phyloP scores from a whole-genome alignment of 1,140 invertebrate species.

The Stegodyphus mimosarum region DNA sequence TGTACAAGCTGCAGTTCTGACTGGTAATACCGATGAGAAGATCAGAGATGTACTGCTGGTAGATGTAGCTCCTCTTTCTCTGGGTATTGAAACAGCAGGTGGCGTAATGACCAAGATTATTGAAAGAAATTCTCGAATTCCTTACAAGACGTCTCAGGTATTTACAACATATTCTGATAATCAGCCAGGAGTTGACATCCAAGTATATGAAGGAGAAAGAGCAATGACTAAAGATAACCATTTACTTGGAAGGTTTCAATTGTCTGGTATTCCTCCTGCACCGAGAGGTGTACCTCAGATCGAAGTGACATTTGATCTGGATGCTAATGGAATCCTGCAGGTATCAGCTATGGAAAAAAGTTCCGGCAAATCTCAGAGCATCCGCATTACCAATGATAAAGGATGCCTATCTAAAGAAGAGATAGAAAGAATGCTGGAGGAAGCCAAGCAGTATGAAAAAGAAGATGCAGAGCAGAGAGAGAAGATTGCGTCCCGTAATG shows the following conservation, averaged over 20 bases:
- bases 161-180: slow-evolving; percentile 97
- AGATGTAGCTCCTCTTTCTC: slow-evolving; percentile 75
- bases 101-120: slow-evolving; percentile 76
- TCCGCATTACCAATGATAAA: slow-evolving; percentile 71
- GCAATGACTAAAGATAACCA: slow-evolving; percentile 75
- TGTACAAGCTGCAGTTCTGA: slow-evolving; percentile 81
- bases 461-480: slow-evolving; percentile 68
- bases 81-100: slow-evolving; percentile 77
- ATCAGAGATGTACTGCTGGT: slow-evolving; percentile 76
- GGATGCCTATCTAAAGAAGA: slow-evolving; percentile 70
- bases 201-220: slow-evolving; percentile 74
- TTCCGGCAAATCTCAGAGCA: slow-evolving; percentile 96
- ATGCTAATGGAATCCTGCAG: slow-evolving; percentile 69
- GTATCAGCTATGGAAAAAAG: slow-evolving; percentile 72
- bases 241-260: slow-evolving; percentile 72
- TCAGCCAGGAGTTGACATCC: slow-evolving; percentile 90
- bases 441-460: slow-evolving; percentile 76
- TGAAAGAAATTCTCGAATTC: slow-evolving; percentile 76
- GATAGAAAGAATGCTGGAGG: slow-evolving; percentile 70
- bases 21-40: slow-evolving; percentile 71
- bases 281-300: slow-evolving; percentile 73
- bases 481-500: slow-evolving; percentile 65
- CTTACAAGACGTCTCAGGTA: slow-evolving; percentile 76
- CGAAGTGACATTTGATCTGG: slow-evolving; percentile 74
- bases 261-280: slow-evolving; percentile 73